These are phyloP conservation scores for Leptopilina clavipes DNA, from an alignment of 1,140 invertebrate species.

Conservation along the genomic window DNA sequence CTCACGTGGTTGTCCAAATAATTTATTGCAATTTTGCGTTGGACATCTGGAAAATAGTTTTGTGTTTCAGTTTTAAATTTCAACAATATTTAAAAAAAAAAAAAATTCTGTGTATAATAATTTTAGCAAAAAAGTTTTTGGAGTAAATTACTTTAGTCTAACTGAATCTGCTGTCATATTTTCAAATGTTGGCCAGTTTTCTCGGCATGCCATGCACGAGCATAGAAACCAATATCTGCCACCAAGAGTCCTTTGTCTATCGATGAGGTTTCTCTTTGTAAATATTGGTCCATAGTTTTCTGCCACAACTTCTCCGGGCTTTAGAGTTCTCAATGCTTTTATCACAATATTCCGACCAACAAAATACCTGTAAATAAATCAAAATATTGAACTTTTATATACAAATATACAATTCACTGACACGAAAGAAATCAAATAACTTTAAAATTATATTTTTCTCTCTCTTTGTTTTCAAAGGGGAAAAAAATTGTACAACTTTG, in stretches of 20 bases:
- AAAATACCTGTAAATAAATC: constrained; percentile 80
- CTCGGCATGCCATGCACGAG: constrained; percentile 82
- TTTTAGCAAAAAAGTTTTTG: too few relatives aligned
- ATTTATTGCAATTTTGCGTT: constrained; percentile 73
- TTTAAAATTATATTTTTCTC: too few relatives aligned
- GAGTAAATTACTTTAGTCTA: constrained; percentile 9
- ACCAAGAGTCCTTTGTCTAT: constrained; percentile 79
- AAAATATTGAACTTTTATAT: background rate
- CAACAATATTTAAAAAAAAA: too few relatives aligned
- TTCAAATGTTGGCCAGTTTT: constrained; percentile 85
- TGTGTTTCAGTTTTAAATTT: background rate
- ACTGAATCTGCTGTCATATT: constrained; percentile 69
- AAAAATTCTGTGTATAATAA: too few relatives aligned
- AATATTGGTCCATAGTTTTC: constrained; percentile 93
- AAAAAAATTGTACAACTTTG: too few relatives aligned
- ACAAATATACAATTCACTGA: background rate
- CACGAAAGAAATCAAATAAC: background rate
- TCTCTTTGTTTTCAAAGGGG: too few relatives aligned
- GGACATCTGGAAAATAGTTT: constrained; percentile 75
- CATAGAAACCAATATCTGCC: constrained; percentile 90
- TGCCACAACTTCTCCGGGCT: constrained; percentile 80
- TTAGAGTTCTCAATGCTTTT: constrained; percentile 79
- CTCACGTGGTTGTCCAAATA: constrained; percentile 71
- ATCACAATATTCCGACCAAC: constrained; percentile 84
- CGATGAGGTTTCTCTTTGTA: constrained; percentile 78